These are phyloP conservation scores for Corythoichthys intestinalis DNA, from an alignment of 2,113 vertebrate species.

Conservation along the genomic window DNA sequence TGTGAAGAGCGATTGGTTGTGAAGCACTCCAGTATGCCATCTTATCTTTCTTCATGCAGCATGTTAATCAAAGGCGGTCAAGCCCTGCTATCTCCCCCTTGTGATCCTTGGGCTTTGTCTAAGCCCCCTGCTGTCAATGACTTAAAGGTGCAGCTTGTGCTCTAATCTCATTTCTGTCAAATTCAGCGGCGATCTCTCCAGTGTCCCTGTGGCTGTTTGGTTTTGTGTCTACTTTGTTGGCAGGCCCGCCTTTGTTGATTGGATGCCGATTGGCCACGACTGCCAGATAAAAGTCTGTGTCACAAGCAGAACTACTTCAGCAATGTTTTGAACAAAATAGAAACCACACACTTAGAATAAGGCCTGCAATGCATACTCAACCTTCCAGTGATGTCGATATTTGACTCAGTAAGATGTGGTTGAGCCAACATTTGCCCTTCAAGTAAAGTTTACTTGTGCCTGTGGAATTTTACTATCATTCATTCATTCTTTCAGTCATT, in stretches of 20 bases:
- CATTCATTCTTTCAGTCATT: no score
- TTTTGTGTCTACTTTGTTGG: neutral
- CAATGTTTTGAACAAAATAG: neutral
- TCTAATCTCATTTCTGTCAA: slow-evolving; percentile 9
- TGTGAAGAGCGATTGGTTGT: slow-evolving; percentile 45
- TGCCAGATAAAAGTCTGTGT: neutral
- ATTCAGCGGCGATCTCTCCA: neutral
- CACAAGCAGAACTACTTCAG: neutral
- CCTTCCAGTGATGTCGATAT: neutral
- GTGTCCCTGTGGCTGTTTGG: neutral
- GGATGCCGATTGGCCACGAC: neutral
- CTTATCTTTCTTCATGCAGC: slow-evolving; percentile 59
- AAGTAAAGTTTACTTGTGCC: no score
- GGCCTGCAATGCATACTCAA: neutral
- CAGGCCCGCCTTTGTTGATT: neutral
- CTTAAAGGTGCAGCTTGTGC: slow-evolving; percentile 3
- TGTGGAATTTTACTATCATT: no score
- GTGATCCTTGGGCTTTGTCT: slow-evolving; percentile 5
- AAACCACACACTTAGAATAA: neutral
- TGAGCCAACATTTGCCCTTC: no score
- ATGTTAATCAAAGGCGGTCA: slow-evolving; percentile 57
- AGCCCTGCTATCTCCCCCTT: slow-evolving; percentile 12
- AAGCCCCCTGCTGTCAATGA: slow-evolving; percentile 2
- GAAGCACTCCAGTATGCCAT: slow-evolving; percentile 34
- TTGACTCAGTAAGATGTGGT: neutral